Evolutionary conservation across 1,140 invertebrate genomes (phyloP).

Genomic region (Gryllus bimaculatus): DNA sequence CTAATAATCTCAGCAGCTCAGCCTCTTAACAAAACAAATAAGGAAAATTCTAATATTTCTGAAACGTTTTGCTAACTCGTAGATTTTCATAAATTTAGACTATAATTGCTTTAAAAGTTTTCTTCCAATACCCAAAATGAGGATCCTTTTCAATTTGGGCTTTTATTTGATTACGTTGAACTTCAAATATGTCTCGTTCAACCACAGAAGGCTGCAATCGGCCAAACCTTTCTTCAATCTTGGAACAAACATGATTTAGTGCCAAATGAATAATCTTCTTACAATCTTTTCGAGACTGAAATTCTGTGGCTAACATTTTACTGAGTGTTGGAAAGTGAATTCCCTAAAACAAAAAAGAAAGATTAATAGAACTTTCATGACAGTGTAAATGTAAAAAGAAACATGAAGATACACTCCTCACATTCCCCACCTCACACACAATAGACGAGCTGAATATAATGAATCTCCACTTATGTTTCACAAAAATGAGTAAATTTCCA

Average conservation of each 20-base stretch:
- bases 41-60: no score
- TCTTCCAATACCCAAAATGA: constrained; percentile 40
- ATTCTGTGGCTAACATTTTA: constrained; percentile 21
- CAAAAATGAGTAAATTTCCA: no score
- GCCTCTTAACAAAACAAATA: no score
- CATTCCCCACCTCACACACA: no score
- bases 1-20: no score
- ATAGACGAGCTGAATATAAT: no score
- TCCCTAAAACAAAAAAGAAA: constrained; percentile 15
- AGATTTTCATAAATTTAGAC: no score
- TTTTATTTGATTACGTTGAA: constrained; percentile 44
- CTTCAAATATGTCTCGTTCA: constrained; percentile 42
- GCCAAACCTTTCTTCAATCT: constrained; percentile 50
- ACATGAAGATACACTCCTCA: no score
- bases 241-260: constrained; percentile 12
- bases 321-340: constrained; percentile 28
- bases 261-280: constrained; percentile 12
- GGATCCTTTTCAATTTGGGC: constrained; percentile 41
- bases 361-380: not conserved
- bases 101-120: no score
- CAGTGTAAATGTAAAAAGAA: not conserved
- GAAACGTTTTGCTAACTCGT: no score
- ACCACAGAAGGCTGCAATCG: constrained; percentile 45
- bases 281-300: constrained; percentile 23
- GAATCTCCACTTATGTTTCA: no score